Conservation (phyloP, 2,797 vertebrate genomes). For the Paedocypris micromegethes region DNA sequence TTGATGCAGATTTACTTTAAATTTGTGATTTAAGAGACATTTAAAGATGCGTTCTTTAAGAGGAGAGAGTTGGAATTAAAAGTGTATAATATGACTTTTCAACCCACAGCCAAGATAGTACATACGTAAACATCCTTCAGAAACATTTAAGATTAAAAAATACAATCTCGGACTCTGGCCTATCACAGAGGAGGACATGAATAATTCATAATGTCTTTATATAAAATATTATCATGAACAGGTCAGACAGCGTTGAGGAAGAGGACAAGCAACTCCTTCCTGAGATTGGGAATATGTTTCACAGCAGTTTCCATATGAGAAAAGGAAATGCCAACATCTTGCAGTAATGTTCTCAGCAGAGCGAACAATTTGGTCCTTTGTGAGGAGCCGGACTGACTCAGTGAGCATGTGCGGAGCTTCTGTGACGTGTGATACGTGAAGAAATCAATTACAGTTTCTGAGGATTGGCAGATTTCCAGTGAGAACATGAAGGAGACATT, state of each 20-base stretch:
- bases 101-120: too few species aligned
- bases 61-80: too few species aligned
- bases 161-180: too few species aligned
- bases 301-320: conserved; percentile 25
- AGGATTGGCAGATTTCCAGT: too few species aligned
- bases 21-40: too few species aligned
- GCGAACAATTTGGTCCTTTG: conserved; percentile 36
- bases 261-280: conserved; percentile 22
- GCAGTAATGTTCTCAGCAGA: conserved; percentile 32
- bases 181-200: too few species aligned
- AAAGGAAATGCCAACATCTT: conserved; percentile 40
- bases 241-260: conserved; percentile 21
- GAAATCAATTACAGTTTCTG: too few species aligned
- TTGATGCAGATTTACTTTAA: too few species aligned
- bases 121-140: background rate
- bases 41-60: too few species aligned
- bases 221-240: conserved; percentile 19
- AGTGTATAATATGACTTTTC: too few species aligned
- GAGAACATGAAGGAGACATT: too few species aligned
- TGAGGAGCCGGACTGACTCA: background rate
- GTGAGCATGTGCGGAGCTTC: background rate
- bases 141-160: background rate
- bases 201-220: background rate
- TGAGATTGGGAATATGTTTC: conserved; percentile 27
- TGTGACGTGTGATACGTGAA: background rate